A percentile compares a stretch with the other conserved stretches of the same genome.
Conservation (phyloP, 2,797 vertebrate species). For the Dicrostonyx torquatus region DNA sequence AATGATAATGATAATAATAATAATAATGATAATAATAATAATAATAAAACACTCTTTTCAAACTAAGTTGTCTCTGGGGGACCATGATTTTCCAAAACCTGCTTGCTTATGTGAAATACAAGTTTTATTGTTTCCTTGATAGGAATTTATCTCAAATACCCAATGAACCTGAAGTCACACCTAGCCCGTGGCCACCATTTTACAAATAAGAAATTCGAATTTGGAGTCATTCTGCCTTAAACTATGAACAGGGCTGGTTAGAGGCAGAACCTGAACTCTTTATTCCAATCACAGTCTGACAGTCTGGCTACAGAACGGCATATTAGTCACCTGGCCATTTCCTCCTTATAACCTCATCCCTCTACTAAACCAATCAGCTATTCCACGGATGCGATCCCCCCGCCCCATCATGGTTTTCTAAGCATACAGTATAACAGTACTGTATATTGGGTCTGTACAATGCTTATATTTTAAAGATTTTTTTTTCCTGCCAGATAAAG, state of each 20-base stretch:
- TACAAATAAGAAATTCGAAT: neutral
- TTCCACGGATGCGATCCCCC: neutral
- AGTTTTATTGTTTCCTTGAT: neutral
- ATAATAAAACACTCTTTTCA: constrained; percentile 13
- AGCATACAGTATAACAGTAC: constrained; percentile 12
- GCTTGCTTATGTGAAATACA: constrained; percentile 25
- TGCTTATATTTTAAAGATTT: neutral
- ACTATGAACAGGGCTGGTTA: neutral
- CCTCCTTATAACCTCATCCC: neutral
- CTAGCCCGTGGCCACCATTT: neutral
- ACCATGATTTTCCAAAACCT: constrained; percentile 51
- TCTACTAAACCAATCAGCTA: neutral
- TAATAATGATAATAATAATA: neutral
- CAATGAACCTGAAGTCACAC: neutral
- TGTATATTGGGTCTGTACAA: neutral
- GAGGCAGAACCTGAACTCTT: constrained; percentile 14
- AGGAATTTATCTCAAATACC: constrained; percentile 46
- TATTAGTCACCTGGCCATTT: constrained; percentile 6
- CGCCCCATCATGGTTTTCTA: neutral
- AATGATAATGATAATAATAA: neutral
- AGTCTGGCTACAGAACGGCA: neutral
- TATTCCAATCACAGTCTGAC: neutral
- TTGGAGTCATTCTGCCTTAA: constrained; percentile 16
- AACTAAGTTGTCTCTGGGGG: neutral
- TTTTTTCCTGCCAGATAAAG: constrained; percentile 41